Base-by-base conservation (phyloP, 2,113 vertebrate genomes). In the Sprattus sprattus region DNA sequence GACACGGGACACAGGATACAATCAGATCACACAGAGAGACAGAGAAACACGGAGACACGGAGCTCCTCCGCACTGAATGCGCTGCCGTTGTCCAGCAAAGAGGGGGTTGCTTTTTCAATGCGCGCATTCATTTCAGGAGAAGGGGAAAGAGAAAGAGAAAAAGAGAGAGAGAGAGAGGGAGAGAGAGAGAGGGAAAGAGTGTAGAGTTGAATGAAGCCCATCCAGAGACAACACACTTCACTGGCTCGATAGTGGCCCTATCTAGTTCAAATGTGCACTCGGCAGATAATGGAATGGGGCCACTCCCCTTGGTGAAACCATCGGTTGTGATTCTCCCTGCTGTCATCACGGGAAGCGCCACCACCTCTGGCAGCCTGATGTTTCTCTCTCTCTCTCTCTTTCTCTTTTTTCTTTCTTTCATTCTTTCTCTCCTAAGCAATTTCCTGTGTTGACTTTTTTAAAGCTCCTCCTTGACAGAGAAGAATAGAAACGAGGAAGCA, bases 61-160 rank as follows among this genome's bases (percentile, higher is more conserved):
- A 64, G 57, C 52, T 54, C 52, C 2, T 54, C 52, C 4, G 52
- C 52, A 54, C 52, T 54, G 13, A 13, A 54, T 54, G 52, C 16
- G 52, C 52, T 54, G 52, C 52, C 52, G 52, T 54, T 54, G 52
- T 54, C 52, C 52, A 87, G 82, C 47, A 81, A 16, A 54, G 81
- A 15, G 18, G 50, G 57, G 64, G 60, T 28, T 49, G 52, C 44
- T 54, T 80, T 50, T 84, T 81, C 86, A 64, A 25, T 84, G 44
- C 52, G 64, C 16, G 54, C 83, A 84, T 54, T 54, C 52, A 54
- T 54, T 54, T 54, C 4, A 54, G 52, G 52, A 54, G 50, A 15
- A 54, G 50, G 64, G 32, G 84, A 82, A 15, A 54, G 39, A 20
- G 15, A 25, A n/a, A 16, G n/a, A 32, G 47, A 82, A 15, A 54